Evolutionary conservation across 2,113 vertebrate genomes (phyloP).

Genomic region (Corythaixoides concolor): DNA sequence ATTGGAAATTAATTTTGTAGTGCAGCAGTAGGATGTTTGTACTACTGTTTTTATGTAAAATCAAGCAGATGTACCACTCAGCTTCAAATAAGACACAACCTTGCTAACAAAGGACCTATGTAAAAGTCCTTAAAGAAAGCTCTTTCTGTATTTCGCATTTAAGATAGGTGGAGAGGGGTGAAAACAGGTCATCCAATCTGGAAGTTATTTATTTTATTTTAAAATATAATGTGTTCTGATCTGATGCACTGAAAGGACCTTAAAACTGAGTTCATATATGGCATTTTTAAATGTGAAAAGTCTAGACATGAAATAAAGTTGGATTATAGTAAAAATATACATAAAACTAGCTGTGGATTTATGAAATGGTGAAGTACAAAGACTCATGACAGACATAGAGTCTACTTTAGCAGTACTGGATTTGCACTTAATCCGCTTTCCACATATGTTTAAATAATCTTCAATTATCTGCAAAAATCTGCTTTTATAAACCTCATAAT

Average conservation of each 20-base stretch:
- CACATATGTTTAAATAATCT: constrained; percentile 70
- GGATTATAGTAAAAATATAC: constrained; percentile 42
- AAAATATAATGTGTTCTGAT: background rate
- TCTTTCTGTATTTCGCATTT: constrained; percentile 34
- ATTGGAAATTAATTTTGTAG: constrained; percentile 40
- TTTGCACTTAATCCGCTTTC: constrained; percentile 69
- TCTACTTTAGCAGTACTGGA: constrained; percentile 65
- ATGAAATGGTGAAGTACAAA: constrained; percentile 61
- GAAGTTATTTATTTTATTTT: constrained; percentile 13
- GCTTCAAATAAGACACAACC: constrained; percentile 37
- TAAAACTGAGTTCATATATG: background rate
- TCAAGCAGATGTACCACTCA: constrained; percentile 55
- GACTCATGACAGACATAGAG: constrained; percentile 14
- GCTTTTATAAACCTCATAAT: constrained; percentile 75
- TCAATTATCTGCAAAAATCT: constrained; percentile 65
- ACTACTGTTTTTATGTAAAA: constrained; percentile 24
- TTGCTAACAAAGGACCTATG: constrained; percentile 12
- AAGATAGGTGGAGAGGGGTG: background rate
- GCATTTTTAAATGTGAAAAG: background rate
- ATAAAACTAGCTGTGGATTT: constrained; percentile 54
- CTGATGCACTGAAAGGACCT: constrained; percentile 23
- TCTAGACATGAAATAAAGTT: constrained; percentile 56
- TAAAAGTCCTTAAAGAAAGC: constrained; percentile 38
- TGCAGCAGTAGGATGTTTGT: constrained; percentile 49
- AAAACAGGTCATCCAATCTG: background rate